Conservation (phyloP, 2,888 invertebrate genomes). For the Junonia oenone region DNA sequence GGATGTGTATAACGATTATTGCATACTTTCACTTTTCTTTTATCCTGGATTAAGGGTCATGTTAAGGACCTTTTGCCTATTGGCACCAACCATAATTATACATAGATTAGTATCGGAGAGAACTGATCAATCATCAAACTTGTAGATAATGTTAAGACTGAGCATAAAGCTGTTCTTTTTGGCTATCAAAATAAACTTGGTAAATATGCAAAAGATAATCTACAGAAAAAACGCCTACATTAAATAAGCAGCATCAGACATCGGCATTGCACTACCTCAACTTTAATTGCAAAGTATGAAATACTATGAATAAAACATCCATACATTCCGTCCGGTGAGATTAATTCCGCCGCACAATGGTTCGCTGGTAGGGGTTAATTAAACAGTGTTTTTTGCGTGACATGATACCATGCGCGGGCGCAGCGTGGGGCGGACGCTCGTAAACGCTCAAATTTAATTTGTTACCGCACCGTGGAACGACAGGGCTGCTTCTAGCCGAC, state of each 20-base stretch:
- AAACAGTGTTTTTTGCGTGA: slow-evolving; percentile 20
- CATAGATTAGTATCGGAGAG: too few relatives aligned
- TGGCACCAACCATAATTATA: too few relatives aligned
- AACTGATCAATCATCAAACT: too few relatives aligned
- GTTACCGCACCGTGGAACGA: slow-evolving; percentile 16
- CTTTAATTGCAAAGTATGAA: too few relatives aligned
- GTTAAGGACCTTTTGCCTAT: not conserved
- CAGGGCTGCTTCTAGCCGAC: slow-evolving; percentile 12
- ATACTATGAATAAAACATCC: slow-evolving; percentile 7
- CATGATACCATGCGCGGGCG: slow-evolving; percentile 8
- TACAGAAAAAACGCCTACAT: too few relatives aligned
- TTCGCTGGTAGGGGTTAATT: slow-evolving; percentile 23
- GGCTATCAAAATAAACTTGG: too few relatives aligned
- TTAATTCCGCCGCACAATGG: slow-evolving; percentile 18
- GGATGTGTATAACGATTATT: not conserved
- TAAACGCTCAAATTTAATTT: slow-evolving; percentile 24
- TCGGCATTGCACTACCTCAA: too few relatives aligned
- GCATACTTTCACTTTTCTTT: not conserved
- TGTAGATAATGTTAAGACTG: too few relatives aligned
- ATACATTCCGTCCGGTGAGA: slow-evolving; percentile 2
- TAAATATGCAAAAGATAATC: too few relatives aligned
- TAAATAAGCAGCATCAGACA: too few relatives aligned
- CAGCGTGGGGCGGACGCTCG: slow-evolving; percentile 9
- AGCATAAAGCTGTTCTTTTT: too few relatives aligned
- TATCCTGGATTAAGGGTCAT: not conserved